These are phyloP conservation scores for Trachemys scripta DNA, from an alignment of 2,113 vertebrate species.

Conservation along the genomic window DNA sequence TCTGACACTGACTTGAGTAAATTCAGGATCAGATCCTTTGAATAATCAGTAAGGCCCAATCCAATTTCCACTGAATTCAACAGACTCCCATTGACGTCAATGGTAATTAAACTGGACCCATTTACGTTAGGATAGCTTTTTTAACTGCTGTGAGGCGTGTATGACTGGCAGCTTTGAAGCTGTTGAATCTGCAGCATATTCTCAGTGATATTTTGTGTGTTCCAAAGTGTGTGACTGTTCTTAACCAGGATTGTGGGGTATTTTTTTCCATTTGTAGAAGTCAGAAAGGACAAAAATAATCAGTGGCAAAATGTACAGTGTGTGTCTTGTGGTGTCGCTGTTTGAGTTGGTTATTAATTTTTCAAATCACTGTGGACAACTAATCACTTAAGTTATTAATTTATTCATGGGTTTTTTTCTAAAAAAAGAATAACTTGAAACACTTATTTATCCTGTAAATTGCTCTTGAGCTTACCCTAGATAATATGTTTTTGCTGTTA, in stretches of 20 bases:
- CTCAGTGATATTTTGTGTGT: constrained; percentile 57
- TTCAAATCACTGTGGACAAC: constrained; percentile 88
- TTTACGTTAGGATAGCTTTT: constrained; percentile 36
- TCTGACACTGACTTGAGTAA: accelerated
- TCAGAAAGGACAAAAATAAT: constrained; percentile 60
- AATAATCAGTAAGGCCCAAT: background rate
- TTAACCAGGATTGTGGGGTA: constrained; percentile 35
- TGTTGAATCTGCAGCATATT: accelerated
- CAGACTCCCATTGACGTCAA: background rate
- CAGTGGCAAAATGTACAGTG: constrained; percentile 73
- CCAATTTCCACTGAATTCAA: background rate
- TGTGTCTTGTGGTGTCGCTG: constrained; percentile 74
- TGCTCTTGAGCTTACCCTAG: constrained; percentile 64
- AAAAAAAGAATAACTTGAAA: constrained; percentile 76
- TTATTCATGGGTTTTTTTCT: constrained; percentile 89
- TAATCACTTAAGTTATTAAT: constrained; percentile 99
- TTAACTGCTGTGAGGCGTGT: background rate
- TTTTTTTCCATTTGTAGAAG: constrained; percentile 64
- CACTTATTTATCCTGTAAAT: constrained; percentile 83
- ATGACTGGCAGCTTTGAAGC: background rate
- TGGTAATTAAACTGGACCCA: background rate
- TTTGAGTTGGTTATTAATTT: constrained; percentile 83
- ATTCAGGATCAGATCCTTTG: constrained; percentile 68
- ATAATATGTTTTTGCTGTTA: constrained; percentile 77
- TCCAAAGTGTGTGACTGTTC: constrained; percentile 65